Evolutionary conservation across 2,888 invertebrate genomes (phyloP).

Genomic region (Biston stratarius): DNA sequence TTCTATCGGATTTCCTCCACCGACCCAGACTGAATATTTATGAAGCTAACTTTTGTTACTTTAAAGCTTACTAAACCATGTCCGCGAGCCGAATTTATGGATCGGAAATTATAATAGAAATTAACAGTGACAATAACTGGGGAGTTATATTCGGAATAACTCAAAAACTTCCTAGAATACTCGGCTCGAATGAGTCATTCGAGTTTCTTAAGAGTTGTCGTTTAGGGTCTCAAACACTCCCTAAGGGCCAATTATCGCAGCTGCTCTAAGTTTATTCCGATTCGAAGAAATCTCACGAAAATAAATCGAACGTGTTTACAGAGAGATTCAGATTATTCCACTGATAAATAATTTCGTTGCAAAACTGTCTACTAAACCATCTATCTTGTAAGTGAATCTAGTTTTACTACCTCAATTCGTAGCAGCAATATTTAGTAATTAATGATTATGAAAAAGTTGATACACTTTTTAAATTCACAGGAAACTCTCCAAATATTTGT

Average conservation of each 20-base stretch:
- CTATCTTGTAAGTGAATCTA: too few species aligned
- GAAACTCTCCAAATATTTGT: conserved; percentile 30
- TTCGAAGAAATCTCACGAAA: background rate
- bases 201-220: conserved; percentile 16
- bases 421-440: conserved; percentile 13
- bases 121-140: conserved; percentile 38
- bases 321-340: background rate
- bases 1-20: conserved; percentile 68
- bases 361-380: background rate
- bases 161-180: conserved; percentile 22
- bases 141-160: conserved; percentile 24
- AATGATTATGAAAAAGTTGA: conserved; percentile 22
- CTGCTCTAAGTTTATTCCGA: conserved; percentile 4
- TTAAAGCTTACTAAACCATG: conserved; percentile 63
- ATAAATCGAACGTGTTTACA: background rate
- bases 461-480: conserved; percentile 15
- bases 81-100: conserved; percentile 54
- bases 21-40: conserved; percentile 70
- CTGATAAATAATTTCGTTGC: background rate
- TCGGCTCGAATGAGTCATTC: conserved; percentile 5
- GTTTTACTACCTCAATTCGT: background rate
- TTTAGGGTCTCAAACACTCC: conserved; percentile 13
- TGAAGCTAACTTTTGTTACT: conserved; percentile 71
- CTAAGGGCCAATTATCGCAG: conserved; percentile 15
- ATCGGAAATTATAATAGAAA: conserved; percentile 50